phyloP scores from a whole-genome alignment of 2,888 invertebrate genomes.

The Lymantria monacha region DNA sequence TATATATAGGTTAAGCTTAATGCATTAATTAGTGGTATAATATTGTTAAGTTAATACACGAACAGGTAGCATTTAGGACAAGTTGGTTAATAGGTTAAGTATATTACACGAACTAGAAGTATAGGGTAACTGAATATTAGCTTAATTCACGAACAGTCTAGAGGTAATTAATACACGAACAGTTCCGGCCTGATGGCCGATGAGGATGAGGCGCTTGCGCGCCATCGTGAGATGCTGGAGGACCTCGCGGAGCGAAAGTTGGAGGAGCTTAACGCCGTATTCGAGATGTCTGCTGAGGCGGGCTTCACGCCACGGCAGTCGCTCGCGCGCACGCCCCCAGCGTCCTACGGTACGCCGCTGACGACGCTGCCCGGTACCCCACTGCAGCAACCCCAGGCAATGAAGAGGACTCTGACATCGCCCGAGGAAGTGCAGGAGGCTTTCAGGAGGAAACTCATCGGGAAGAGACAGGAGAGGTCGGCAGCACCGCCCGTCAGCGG shows the following conservation, averaged over 20 bases:
- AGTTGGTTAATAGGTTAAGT: too few relatives aligned
- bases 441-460: background rate
- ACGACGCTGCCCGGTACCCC: background rate
- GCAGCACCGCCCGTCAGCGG: background rate
- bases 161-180: too few relatives aligned
- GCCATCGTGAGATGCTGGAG: background rate
- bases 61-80: too few relatives aligned
- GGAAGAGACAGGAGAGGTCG: rapidly evolving
- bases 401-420: background rate
- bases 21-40: too few relatives aligned
- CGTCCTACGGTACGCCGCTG: background rate
- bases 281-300: background rate
- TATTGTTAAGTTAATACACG: too few relatives aligned
- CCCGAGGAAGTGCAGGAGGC: slow-evolving; percentile 6
- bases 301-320: background rate
- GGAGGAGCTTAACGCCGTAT: background rate
- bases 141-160: slow-evolving; percentile 44
- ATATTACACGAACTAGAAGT: too few relatives aligned
- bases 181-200: background rate
- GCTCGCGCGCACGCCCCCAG: background rate
- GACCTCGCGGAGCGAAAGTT: background rate
- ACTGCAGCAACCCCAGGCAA: background rate
- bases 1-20: too few relatives aligned
- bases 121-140: too few relatives aligned
- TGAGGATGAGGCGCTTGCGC: background rate